Conservation (phyloP, 2,113 vertebrate species). For the Megaleporinus macrocephalus region DNA sequence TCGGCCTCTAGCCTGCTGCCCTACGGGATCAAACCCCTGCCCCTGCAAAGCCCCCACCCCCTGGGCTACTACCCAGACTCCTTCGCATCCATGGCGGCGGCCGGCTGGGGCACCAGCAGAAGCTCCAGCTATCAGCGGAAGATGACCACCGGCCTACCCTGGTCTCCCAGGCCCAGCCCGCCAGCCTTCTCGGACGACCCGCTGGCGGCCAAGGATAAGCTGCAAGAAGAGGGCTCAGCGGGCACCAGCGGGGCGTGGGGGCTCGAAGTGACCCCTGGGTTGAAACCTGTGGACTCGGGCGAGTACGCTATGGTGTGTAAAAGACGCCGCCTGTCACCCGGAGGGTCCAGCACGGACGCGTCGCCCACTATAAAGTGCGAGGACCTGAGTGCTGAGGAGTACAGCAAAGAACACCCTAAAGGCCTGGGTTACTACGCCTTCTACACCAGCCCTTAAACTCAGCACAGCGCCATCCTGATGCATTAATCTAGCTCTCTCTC, state of each 20-base stretch:
- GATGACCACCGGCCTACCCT: slow-evolving; percentile 90
- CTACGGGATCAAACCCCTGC: slow-evolving; percentile 95
- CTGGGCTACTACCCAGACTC: slow-evolving; percentile 96
- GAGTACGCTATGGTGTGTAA: slow-evolving; percentile 96
- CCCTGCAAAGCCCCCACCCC: slow-evolving; percentile 93
- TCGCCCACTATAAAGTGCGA: slow-evolving; percentile 98
- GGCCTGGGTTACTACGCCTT: slow-evolving; percentile 97
- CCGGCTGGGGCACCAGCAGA: slow-evolving; percentile 87
- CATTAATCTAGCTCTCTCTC: slow-evolving; percentile 20
- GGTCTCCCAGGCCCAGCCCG: slow-evolving; percentile 93
- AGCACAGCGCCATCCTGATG: neutral
- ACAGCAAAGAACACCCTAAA: slow-evolving; percentile 95
- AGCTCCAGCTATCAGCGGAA: slow-evolving; percentile 91
- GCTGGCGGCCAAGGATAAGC: slow-evolving; percentile 90
- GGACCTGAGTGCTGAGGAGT: slow-evolving; percentile 92
- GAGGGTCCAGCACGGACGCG: slow-evolving; percentile 94
- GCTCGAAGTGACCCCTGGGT: slow-evolving; percentile 89
- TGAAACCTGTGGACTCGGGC: slow-evolving; percentile 93
- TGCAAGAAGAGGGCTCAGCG: slow-evolving; percentile 83
- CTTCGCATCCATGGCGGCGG: slow-evolving; percentile 92
- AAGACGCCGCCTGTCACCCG: slow-evolving; percentile 90
- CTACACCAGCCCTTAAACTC: slow-evolving; percentile 91
- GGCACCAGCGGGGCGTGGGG: slow-evolving; percentile 82
- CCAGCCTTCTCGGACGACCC: slow-evolving; percentile 91
- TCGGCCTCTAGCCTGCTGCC: slow-evolving; percentile 92